Conservation (phyloP, 2,113 vertebrate genomes). For the Brachyistius frenatus region DNA sequence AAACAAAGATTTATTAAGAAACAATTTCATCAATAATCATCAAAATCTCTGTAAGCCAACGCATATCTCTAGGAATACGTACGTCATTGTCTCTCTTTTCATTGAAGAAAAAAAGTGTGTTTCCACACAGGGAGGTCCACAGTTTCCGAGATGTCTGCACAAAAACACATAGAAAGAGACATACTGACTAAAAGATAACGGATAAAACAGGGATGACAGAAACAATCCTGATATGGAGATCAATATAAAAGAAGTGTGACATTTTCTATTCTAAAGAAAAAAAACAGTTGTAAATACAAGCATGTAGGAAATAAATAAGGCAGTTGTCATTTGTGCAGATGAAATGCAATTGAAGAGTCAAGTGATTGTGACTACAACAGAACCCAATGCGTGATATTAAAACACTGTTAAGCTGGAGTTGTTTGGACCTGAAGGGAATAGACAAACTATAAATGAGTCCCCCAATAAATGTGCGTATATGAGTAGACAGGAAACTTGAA, state of each 20-base stretch:
- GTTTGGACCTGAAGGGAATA: too few species aligned
- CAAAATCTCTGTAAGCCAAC: neutral
- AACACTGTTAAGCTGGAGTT: too few species aligned
- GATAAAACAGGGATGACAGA: too few species aligned
- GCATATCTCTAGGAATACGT: conserved; percentile 36
- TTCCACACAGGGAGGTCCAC: conserved; percentile 88
- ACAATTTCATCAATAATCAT: neutral
- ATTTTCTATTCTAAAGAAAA: neutral
- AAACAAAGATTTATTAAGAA: neutral
- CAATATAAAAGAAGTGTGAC: too few species aligned
- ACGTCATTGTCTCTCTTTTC: conserved; percentile 81
- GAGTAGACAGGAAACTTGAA: too few species aligned
- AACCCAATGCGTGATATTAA: neutral
- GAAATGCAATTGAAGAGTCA: conserved; percentile 27
- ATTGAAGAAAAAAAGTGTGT: conserved; percentile 85
- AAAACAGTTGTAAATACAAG: neutral
- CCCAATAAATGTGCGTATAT: too few species aligned
- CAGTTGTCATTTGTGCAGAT: too few species aligned
- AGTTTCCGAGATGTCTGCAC: conserved; percentile 83
- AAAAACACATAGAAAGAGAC: neutral
- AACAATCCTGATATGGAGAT: too few species aligned
- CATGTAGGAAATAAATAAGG: neutral
- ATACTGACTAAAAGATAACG: too few species aligned
- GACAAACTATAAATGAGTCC: too few species aligned
- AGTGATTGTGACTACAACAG: neutral